phyloP scores from a whole-genome alignment of 2,113 vertebrate species.

The Urocynchramus pylzowi region DNA sequence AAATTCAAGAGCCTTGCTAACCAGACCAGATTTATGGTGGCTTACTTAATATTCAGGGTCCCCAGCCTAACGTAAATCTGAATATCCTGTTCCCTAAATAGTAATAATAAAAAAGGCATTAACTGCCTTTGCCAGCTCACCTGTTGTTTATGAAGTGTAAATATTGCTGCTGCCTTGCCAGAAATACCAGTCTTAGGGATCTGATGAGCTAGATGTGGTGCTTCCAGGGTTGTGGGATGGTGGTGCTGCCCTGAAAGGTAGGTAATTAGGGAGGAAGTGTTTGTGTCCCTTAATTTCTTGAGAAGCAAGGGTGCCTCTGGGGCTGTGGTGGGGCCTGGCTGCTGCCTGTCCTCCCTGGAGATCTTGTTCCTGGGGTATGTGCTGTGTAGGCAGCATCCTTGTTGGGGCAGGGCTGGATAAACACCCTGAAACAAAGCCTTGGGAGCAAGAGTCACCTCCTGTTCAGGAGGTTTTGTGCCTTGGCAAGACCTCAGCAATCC shows the following conservation, averaged over 20 bases:
- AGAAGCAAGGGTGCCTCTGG: not conserved
- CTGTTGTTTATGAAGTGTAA: fast-evolving
- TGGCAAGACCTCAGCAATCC: not conserved
- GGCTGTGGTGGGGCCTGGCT: fast-evolving
- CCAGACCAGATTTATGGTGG: not conserved
- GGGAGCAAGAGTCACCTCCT: not conserved
- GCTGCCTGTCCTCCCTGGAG: not conserved
- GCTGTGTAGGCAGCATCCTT: not conserved
- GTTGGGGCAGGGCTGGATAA: not conserved
- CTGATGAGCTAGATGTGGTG: not conserved
- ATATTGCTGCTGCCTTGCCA: not conserved
- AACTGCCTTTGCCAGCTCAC: not conserved
- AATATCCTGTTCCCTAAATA: not conserved
- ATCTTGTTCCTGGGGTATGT: fast-evolving
- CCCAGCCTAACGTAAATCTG: not conserved
- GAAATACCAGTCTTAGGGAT: not conserved
- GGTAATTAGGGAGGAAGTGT: not conserved
- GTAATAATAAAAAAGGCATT: not conserved
- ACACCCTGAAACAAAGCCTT: not conserved
- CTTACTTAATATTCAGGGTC: not conserved
- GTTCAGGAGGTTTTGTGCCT: not conserved
- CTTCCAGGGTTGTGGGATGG: not conserved
- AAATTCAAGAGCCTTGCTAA: not conserved
- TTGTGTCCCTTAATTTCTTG: not conserved
- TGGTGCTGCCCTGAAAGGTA: not conserved